Base-by-base conservation (phyloP, 2,113 vertebrate genomes). In the Hiodon tergisus region DNA sequence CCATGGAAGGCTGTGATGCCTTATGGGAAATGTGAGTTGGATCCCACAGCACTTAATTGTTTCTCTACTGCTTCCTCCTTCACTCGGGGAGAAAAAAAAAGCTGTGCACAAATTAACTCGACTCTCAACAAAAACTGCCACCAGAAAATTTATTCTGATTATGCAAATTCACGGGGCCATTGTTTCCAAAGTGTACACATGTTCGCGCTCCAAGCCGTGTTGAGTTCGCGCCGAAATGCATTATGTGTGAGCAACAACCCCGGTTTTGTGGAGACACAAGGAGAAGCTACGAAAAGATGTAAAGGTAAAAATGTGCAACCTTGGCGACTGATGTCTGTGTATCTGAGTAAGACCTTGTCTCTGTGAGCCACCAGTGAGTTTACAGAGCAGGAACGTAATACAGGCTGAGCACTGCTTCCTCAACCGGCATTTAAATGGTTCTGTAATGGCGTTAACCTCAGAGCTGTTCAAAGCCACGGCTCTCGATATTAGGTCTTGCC, bases 131-230 rank as follows among this genome's bases (percentile, higher is more conserved):
- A 92, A 90, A 88, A 84, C 78, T 5, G 31, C 61, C 89, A 87
- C 87, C 90, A 92, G 85, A 91, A 91, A 92, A 92, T 92, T 88
- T 91, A 92, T 91, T 92, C 89, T 88, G 84, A 91, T 92, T 92
- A 92, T 92, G 90, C 90, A 91, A 90, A 92, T 90, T 78, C 78
- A 83, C 85, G 84, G 79, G 68, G 81, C 90, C 89, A 89, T 92
- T 92, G 90, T 92, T 91, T 92, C 91, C 90, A 89, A 91, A 90
- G 87, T 84, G 88, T 90, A 90, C 89, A 89, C 70, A 51, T 82
- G 88, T 85, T 81, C 84, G 86, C 88, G 86, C 84, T 86, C 58
- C 82, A 86, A 80, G 82, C 82, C 81, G 59, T 17, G 70, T 91
- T 87, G 87, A 78, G 77, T 48, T 80, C 75, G 77, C 74, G 82